These are phyloP conservation scores for Sericinus montela DNA, from an alignment of 2,888 invertebrate species.

Conservation along the genomic window DNA sequence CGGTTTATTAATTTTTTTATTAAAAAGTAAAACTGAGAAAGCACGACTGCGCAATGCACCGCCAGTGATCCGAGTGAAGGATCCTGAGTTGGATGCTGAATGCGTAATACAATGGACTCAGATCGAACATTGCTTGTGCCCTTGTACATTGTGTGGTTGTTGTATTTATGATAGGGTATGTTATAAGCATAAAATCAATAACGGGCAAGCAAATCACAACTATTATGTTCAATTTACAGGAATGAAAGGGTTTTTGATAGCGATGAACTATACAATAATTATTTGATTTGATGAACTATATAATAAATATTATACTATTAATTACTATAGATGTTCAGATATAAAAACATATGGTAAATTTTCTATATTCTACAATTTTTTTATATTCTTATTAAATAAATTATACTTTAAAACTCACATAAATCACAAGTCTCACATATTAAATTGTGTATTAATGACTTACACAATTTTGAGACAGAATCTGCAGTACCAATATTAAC, in stretches of 20 bases:
- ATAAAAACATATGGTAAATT: too few species aligned
- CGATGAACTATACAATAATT: not conserved
- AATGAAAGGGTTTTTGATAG: not conserved
- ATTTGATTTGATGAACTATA: too few species aligned
- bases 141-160: slow-evolving; percentile 43
- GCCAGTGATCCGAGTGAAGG: slow-evolving; percentile 60
- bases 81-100: slow-evolving; percentile 45
- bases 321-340: too few species aligned
- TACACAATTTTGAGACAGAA: too few species aligned
- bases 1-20: slow-evolving; percentile 40
- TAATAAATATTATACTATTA: too few species aligned
- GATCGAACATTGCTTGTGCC: slow-evolving; percentile 48
- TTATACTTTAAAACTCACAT: too few species aligned
- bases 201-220: slow-evolving; percentile 18
- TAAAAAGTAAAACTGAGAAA: slow-evolving; percentile 37
- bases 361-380: too few species aligned
- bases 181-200: slow-evolving; percentile 60
- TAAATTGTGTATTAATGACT: too few species aligned
- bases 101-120: slow-evolving; percentile 57
- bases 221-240: not conserved
- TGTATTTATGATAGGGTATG: slow-evolving; percentile 56
- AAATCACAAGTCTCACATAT: too few species aligned
- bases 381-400: too few species aligned
- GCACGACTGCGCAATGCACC: slow-evolving; percentile 62
- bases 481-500: too few species aligned